Evolutionary conservation across 2,113 vertebrate species (phyloP).

Genomic region (Turdus rufiventris): DNA sequence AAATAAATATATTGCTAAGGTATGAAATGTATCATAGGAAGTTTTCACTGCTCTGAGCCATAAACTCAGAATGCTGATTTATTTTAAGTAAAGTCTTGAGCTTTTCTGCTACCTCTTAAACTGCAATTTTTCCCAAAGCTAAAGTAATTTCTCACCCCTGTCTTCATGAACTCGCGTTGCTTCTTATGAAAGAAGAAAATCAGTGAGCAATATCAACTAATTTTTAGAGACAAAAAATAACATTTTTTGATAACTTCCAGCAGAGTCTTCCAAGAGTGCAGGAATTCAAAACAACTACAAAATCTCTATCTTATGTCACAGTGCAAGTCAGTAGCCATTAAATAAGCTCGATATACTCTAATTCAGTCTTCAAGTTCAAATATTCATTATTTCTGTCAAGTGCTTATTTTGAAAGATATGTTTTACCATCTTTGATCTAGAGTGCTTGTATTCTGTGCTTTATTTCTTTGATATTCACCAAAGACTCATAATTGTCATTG

Average conservation of each 20-base stretch:
- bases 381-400: slow-evolving; percentile 21
- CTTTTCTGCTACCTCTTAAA: neutral
- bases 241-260: neutral
- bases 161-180: neutral
- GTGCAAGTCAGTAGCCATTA: neutral
- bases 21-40: slow-evolving; percentile 9
- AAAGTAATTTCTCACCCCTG: neutral
- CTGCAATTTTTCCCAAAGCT: slow-evolving; percentile 14
- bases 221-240: neutral
- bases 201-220: slow-evolving; percentile 5
- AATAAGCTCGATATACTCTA: neutral
- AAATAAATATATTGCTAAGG: slow-evolving; percentile 14
- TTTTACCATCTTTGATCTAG: neutral
- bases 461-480: neutral
- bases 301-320: neutral
- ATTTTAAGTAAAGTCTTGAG: slow-evolving; percentile 20
- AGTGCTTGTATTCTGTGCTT: neutral
- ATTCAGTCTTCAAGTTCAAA: slow-evolving; percentile 15
- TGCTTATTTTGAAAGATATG: slow-evolving; percentile 16
- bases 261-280: neutral
- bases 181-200: neutral
- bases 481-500: neutral
- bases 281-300: neutral
- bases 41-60: slow-evolving; percentile 15
- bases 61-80: slow-evolving; percentile 2